phyloP scores from a whole-genome alignment of 30 jellyfish, hydroid and myxozoan species.

The Morbakka virulenta region DNA sequence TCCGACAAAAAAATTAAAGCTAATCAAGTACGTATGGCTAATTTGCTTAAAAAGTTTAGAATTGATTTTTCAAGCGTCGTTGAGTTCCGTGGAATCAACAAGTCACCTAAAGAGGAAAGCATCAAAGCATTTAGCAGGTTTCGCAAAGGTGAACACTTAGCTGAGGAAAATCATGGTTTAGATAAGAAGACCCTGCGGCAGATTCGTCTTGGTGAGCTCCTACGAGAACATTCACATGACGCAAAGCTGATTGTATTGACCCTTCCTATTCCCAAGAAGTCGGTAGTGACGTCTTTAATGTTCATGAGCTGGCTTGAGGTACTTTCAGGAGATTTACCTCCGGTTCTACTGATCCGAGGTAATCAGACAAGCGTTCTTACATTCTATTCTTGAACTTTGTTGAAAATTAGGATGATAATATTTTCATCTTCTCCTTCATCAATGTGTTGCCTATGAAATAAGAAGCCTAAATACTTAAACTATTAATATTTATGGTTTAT shows the following conservation, averaged over 20 bases:
- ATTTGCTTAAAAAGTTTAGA: conserved; percentile 83
- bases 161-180: conserved; percentile 48
- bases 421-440: too few species aligned
- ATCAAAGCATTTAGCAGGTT: conserved; percentile 49
- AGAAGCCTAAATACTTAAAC: too few species aligned
- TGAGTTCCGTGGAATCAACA: conserved; percentile 87
- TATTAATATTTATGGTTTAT: too few species aligned
- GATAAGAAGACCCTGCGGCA: conserved; percentile 95
- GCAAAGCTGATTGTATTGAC: conserved; percentile 93
- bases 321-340: conserved; percentile 84
- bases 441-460: too few species aligned
- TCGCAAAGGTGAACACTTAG: conserved; percentile 57
- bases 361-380: conserved; percentile 96
- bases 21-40: conserved; percentile 94
- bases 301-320: conserved; percentile 97
- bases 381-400: conserved; percentile 79
- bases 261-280: conserved; percentile 84
- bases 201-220: conserved; percentile 95
- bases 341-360: conserved; percentile 87
- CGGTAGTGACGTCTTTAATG: conserved; percentile 69
- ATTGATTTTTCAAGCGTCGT: conserved; percentile 89
- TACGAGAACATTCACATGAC: conserved; percentile 82
- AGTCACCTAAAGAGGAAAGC: conserved; percentile 71
- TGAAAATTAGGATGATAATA: too few species aligned
- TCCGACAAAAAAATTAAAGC: conserved; percentile 92